Percentiles rank a stretch among this genome's conserved stretches.
phyloP scores from a whole-genome alignment of 2,113 vertebrate species.

The Elaphurus davidianus region DNA sequence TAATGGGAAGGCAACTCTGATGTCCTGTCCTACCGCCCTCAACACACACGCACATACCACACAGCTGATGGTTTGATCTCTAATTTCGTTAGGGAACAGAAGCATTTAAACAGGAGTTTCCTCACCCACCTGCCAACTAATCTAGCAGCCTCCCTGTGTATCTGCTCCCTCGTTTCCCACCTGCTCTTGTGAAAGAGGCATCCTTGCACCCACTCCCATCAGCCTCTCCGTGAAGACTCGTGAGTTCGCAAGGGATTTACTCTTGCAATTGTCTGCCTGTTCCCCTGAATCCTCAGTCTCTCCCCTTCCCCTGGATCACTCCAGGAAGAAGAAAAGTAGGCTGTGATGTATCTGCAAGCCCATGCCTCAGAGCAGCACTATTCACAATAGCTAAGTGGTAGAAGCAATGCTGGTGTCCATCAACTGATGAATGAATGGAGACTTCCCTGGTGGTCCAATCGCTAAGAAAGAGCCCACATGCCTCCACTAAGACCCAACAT shows the following conservation, averaged over 20 bases:
- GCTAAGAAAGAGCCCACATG: not conserved
- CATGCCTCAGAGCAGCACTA: accelerated
- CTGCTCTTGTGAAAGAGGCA: not conserved
- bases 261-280: not conserved
- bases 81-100: not conserved
- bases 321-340: not conserved
- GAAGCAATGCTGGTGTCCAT: not conserved
- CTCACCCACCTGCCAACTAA: not conserved
- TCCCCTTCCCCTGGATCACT: not conserved
- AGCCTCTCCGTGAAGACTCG: not conserved
- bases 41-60: not conserved
- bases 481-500: not conserved
- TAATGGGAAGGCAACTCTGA: not conserved
- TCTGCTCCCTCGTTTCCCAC: no score
- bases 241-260: not conserved
- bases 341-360: not conserved
- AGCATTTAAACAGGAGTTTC: not conserved
- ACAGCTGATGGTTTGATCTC: not conserved
- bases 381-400: not conserved
- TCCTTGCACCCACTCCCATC: not conserved
- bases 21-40: not conserved
- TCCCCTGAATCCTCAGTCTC: not conserved
- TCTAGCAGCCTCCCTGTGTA: not conserved
- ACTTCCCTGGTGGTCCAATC: not conserved
- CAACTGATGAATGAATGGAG: not conserved